Conservation (phyloP, 2,113 vertebrate species). For the Asarcornis scutulata region DNA sequence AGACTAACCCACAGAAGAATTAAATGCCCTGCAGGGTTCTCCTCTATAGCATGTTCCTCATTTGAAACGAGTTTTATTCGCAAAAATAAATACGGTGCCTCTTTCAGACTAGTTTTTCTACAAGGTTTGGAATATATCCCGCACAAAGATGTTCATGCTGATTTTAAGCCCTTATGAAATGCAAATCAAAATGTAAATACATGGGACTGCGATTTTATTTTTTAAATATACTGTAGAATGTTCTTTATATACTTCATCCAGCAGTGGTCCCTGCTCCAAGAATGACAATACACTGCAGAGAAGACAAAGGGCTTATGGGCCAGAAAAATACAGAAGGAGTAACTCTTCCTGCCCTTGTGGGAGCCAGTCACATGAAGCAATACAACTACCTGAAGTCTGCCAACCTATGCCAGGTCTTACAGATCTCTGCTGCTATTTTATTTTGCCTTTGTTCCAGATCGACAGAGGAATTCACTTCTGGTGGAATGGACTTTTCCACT, state of each 20-base stretch:
- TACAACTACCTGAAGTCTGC: background rate
- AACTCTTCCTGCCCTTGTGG: background rate
- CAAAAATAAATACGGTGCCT: background rate
- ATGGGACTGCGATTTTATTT: background rate
- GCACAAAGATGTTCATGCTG: background rate
- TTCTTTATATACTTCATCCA: background rate
- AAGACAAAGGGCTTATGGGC: background rate
- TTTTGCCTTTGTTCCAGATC: background rate
- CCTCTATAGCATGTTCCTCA: background rate
- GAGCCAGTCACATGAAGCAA: background rate
- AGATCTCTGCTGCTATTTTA: background rate
- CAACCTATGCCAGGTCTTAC: background rate
- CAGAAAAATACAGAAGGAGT: background rate
- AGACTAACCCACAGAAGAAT: background rate
- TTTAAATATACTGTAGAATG: background rate
- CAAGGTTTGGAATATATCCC: background rate
- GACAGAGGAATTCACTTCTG: background rate
- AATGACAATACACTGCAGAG: background rate
- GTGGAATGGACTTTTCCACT: background rate
- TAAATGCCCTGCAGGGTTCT: background rate
- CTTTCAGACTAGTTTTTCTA: slow-evolving; percentile 14
- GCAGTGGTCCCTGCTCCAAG: background rate
- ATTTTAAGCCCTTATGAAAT: background rate
- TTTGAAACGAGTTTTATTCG: background rate
- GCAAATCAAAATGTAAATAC: slow-evolving; percentile 28